Conservation (phyloP, 2,888 invertebrate species). For the Congeria kusceri region DNA sequence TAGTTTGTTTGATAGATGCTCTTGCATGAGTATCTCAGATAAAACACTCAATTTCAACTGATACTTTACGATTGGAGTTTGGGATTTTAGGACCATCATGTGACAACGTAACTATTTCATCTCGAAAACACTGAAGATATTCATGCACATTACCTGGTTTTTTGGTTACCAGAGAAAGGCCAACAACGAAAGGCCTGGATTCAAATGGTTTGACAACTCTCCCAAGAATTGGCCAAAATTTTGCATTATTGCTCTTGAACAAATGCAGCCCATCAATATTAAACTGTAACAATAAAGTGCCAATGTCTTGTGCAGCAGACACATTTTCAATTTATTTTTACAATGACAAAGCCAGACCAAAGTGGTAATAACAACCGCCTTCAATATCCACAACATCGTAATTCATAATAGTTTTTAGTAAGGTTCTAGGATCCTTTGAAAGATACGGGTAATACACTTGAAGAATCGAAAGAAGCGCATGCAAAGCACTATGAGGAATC, state of each 20-base stretch:
- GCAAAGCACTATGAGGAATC: constrained; percentile 15
- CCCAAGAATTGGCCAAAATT: constrained; percentile 54
- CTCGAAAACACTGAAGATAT: constrained; percentile 38
- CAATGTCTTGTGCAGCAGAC: neutral
- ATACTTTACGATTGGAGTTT: neutral
- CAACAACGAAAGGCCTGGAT: constrained; percentile 45
- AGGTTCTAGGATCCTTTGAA: constrained; percentile 16
- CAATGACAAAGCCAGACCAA: constrained; percentile 34
- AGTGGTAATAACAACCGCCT: constrained; percentile 52
- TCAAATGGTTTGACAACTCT: neutral
- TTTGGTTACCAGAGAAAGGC: constrained; percentile 38
- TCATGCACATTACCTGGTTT: constrained; percentile 44
- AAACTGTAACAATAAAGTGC: constrained; percentile 12
- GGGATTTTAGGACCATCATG: constrained; percentile 11
- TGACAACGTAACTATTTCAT: constrained; percentile 27
- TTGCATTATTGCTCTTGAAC: constrained; percentile 33
- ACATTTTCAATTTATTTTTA: neutral
- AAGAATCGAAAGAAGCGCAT: constrained; percentile 20
- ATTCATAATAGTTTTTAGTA: constrained; percentile 26
- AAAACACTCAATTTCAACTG: constrained; percentile 43
- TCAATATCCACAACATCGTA: constrained; percentile 20
- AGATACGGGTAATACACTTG: constrained; percentile 9
- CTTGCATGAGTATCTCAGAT: constrained; percentile 77
- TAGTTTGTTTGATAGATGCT: constrained; percentile 70
- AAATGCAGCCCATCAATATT: constrained; percentile 54